phyloP scores from a whole-genome alignment of 2,797 vertebrate species.

The Protonibea diacanthus region DNA sequence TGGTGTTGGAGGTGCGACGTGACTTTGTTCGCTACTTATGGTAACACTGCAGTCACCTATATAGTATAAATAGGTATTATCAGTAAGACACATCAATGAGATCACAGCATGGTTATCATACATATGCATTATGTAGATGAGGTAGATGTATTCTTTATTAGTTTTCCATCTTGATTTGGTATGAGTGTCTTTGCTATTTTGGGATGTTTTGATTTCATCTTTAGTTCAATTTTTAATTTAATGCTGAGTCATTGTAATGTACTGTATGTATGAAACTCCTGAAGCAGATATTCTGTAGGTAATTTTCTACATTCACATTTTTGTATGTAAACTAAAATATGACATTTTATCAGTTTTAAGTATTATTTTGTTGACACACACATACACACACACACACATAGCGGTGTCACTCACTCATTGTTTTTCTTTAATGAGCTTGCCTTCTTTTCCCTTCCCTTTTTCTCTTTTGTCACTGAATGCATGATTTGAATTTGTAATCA shows the following conservation, averaged over 20 bases:
- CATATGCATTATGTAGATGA: not conserved
- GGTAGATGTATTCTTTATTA: too few relatives aligned
- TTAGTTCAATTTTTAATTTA: too few relatives aligned
- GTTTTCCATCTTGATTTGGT: too few relatives aligned
- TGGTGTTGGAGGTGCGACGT: not conserved
- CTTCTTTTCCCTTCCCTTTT: not conserved
- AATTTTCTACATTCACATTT: not conserved
- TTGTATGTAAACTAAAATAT: not conserved
- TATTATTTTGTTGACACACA: not conserved
- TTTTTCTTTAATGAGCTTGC: conserved; percentile 1
- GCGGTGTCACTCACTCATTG: not conserved
- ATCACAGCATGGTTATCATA: not conserved
- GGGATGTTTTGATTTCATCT: too few relatives aligned
- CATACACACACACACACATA: not conserved
- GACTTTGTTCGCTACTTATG: conserved; percentile 6
- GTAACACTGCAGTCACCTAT: not conserved
- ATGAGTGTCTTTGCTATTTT: too few relatives aligned
- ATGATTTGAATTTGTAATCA: conserved; percentile 20
- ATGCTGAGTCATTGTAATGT: not conserved
- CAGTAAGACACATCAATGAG: not conserved
- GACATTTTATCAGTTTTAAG: not conserved
- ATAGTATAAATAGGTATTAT: not conserved
- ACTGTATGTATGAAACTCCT: not conserved
- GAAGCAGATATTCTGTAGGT: not conserved
- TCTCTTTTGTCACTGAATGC: not conserved